phyloP scores from a whole-genome alignment of 35 echinoderm and acorn worm genomes.

The Acanthaster planci region DNA sequence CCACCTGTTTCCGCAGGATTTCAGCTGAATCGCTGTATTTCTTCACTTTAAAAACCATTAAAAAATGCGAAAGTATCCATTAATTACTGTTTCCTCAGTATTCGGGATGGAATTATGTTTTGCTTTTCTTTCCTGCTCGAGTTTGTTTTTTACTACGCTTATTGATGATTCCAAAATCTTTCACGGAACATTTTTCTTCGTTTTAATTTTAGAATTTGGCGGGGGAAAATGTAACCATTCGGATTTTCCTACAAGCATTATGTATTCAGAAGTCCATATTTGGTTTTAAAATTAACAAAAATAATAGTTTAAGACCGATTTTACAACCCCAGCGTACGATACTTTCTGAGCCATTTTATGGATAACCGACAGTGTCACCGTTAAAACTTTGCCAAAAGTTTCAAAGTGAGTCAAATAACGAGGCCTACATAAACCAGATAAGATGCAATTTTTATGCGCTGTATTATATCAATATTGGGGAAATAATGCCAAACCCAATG shows the following conservation, averaged over 20 bases:
- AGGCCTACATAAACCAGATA: not conserved
- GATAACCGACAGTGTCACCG: not conserved
- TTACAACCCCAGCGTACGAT: not conserved
- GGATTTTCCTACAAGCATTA: not conserved
- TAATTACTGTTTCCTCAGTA: too few relatives aligned
- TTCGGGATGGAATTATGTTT: not conserved
- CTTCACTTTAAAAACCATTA: too few relatives aligned
- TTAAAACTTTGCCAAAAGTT: not conserved
- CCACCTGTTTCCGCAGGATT: too few relatives aligned
- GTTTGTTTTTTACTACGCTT: not conserved
- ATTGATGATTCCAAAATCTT: not conserved
- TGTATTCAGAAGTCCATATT: constrained; percentile 11
- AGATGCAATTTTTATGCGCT: constrained; percentile 27
- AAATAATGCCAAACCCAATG: not conserved
- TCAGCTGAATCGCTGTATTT: too few relatives aligned
- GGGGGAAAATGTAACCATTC: not conserved
- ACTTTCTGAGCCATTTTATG: not conserved
- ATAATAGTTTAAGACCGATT: not conserved
- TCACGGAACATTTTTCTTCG: not conserved
- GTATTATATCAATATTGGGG: constrained; percentile 5
- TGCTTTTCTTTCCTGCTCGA: not conserved
- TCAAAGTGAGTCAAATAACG: not conserved
- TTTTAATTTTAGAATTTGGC: not conserved
- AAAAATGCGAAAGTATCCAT: too few relatives aligned
- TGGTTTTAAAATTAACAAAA: not conserved